A percentile compares a stretch with the other conserved stretches of the same genome.
phyloP scores from a whole-genome alignment of 2,797 vertebrate species.

The Cryptoprocta ferox region DNA sequence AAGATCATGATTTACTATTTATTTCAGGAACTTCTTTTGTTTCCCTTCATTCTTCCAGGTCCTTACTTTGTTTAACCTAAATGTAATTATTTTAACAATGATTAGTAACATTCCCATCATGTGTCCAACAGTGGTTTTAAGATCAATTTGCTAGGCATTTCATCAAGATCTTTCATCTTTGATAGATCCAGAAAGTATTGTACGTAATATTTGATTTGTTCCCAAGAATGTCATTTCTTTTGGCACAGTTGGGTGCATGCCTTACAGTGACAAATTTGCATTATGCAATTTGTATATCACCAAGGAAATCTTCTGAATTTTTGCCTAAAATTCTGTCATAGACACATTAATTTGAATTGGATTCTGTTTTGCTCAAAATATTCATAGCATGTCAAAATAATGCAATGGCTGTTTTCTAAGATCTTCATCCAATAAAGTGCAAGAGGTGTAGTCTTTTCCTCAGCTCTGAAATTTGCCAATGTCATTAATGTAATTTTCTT shows the following conservation, averaged over 20 bases:
- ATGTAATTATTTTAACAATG: background rate
- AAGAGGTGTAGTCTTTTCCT: background rate
- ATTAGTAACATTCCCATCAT: background rate
- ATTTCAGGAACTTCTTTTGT: background rate
- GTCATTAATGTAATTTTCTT: constrained; percentile 1
- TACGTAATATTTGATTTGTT: background rate
- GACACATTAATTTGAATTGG: background rate
- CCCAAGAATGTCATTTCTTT: background rate
- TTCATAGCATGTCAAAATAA: background rate
- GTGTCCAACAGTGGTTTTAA: background rate
- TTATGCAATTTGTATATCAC: background rate
- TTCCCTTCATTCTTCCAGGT: background rate
- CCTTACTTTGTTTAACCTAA: background rate
- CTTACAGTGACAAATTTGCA: background rate
- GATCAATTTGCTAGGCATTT: background rate
- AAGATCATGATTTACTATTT: background rate
- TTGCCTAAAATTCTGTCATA: background rate
- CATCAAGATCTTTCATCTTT: background rate
- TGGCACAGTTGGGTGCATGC: background rate
- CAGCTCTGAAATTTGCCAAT: background rate
- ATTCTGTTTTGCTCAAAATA: background rate
- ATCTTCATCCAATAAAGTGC: background rate
- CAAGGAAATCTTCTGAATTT: background rate
- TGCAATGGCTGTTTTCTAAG: background rate
- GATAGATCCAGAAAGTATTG: background rate